Evolutionary conservation across 2,113 vertebrate genomes (phyloP), one percentile per base, ranked within the genome.

Genomic region (Seriola rivoliana): DNA sequence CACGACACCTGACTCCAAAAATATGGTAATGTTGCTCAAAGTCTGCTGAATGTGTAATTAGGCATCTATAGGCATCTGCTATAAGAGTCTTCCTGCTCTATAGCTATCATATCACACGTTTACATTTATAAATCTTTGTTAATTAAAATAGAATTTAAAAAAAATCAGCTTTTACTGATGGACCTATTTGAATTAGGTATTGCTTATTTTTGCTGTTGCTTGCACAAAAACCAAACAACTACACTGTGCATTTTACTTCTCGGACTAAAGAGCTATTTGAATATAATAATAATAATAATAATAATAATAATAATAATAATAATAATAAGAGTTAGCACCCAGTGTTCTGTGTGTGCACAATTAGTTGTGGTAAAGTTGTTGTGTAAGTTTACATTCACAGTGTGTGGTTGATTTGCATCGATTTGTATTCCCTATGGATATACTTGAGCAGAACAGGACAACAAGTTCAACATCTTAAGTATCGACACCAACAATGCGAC

Each of bases 321-420:
- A 48, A 48, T 19, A 36, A 32, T 42, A 32, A 32, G 16, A 64
- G 36, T 67, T 32, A 25, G 19, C 9, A 57, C 42, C 29, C 14
- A 29, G 1, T 8, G n/a, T 52, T 65, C 55, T 29, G 29, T 29
- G 29, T 29, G 29, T 29, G 29, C 44, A 60, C 8, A 36, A 46
- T 13, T 71, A 57, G 29, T 48, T 48, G 21, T 2, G 23, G 32
- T 44, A 76, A 86, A 86, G 12, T 12, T 78, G 17, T 48, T 52
- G 57, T 23, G 38, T 34, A 42, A 32, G n/a, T 86, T 88, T 25
- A 59, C n/a, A 71, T 76, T 32, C 48, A 54, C 25, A 57, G 50
- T 32, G 34, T 12, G 42, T 12, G 60, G 42, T 68, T 74, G 59
- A 78, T 81, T 73, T 84, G 71, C 52, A 72, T 55, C 50, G 23